Base-by-base conservation (phyloP, 2,113 vertebrate genomes). In the Phylloscopus whistleri region DNA sequence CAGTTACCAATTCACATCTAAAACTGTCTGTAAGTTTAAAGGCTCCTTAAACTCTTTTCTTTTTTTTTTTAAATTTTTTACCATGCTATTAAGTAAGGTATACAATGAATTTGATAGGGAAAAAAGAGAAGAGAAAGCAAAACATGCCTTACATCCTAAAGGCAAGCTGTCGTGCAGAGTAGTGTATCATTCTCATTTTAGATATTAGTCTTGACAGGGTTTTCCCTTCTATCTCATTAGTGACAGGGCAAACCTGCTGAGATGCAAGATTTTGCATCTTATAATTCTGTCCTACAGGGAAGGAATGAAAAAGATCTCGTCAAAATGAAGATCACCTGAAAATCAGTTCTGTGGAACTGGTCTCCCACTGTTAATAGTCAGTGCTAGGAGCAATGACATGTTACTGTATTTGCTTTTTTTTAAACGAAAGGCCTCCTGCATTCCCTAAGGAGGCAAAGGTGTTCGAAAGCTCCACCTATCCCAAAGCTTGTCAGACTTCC, bases 191-290 rank as follows among this genome's bases (percentile, higher is more conserved):
- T 94, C 63, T 75, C 66, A 64, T 93, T 93, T 90, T 85, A 81
- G 75, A 12, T 80, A 94, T 96, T 92, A 70, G 33, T 89, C 66
- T 89, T 96, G 92, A 94, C 81, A 95, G 37, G 7, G 44, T 88
- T 93, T 96, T 87, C 48, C 35, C 26, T 95, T 94, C 78, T 76
- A 27, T 96, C 74, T 97, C 75, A 90, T 96, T 93, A 96, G 58
- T 90, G 41, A 79, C 23, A 91, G 41, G 91, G 55, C 6, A 94
- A 80, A 90, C 64, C 76, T 85, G 41, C 84, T 76, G 75, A 92
- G 69, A 87, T 51, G 28, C 13, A 66, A 53, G 52, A 52, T 78
- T 97, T 93, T 59, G 37, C 22, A 79, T 84, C 69, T 93, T 67
- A 46, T 33, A 77, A 76, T 75, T 90, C 80, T 84, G 41, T 91